Evolutionary conservation across 2,797 vertebrate genomes (phyloP), one percentile per base, ranked within the genome.

Genomic region (Gallinago solitaria): DNA sequence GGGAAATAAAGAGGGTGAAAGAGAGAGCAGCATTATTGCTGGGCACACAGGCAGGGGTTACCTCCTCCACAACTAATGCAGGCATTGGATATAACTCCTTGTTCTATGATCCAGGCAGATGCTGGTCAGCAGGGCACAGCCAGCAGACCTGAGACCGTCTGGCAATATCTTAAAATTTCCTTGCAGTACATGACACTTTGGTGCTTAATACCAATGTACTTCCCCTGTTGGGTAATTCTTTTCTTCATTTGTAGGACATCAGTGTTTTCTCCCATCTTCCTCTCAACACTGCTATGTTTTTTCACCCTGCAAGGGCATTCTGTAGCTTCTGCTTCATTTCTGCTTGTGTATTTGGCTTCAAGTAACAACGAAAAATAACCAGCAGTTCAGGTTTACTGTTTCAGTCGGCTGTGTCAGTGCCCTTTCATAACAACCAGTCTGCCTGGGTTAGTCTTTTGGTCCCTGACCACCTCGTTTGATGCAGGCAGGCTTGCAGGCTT

Each of bases 31-130:
- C 15, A 2, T 47, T 69, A 25, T n/a, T 83, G 43, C 11, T 67
- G 32, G 60, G 7, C 41, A 68, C 24, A 25, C 5, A 35, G 16
- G 5, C 12, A 47, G 23, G 8, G 16, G 2, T 39, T 69, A 30
- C 43, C 8, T 50, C 2, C 1, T 43, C 21, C 8, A 12, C 21
- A 51, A 0, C 37, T 69, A 25, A 30, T 0, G 2, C 2, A 5
- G 27, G 28, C 11, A 32, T 47, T 16, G 3, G 1, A 8, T 13
- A 15, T 35, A 15, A 5, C 18, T 60, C 51, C 11, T 27, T 67
- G 1, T 59, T 64, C 51, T 21, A 2, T 28, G 21, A 61, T 7
- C 24, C 33, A 59, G 33, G 24, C 30, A 53, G 7, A 21, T 0
- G 1, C 16, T 1, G 15, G 33, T n/a, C 53, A 83, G 6, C 33